Conservation (phyloP, 1,140 invertebrate genomes). For the Orius insidiosus region DNA sequence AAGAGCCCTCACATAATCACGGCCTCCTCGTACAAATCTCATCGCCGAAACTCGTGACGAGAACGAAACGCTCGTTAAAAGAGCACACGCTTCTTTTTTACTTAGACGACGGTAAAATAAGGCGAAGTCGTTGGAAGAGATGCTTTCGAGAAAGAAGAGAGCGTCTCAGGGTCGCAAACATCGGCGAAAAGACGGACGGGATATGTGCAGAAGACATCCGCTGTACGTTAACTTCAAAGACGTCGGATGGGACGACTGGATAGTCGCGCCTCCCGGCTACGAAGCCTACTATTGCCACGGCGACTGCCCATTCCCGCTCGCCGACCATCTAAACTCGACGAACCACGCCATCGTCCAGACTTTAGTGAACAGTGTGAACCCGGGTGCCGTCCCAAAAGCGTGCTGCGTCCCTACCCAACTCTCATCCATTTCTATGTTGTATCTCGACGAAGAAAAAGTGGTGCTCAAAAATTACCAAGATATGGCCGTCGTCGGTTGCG, state of each 20-base stretch:
- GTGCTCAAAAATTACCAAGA: constrained; percentile 93
- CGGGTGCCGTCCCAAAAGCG: constrained; percentile 69
- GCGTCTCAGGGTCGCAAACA: constrained; percentile 23
- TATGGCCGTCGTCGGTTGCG: constrained; percentile 86
- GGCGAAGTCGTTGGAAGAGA: constrained; percentile 15
- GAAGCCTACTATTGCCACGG: constrained; percentile 91
- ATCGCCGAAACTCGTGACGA: constrained; percentile 26
- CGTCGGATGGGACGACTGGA: constrained; percentile 98
- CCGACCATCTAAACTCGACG: constrained; percentile 86
- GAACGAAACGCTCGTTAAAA: constrained; percentile 40
- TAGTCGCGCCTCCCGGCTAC: constrained; percentile 93
- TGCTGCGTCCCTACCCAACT: constrained; percentile 87
- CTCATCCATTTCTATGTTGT: constrained; percentile 82
- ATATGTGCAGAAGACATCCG: constrained; percentile 59
- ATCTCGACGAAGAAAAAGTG: constrained; percentile 82
- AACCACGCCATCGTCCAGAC: constrained; percentile 98
- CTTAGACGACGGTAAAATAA: constrained; percentile 59
- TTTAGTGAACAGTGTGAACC: constrained; percentile 81
- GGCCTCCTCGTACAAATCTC: constrained; percentile 63
- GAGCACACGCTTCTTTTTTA: constrained; percentile 67
- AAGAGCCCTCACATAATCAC: constrained; percentile 50
- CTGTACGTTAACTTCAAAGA: constrained; percentile 93
- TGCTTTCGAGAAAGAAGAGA: constrained; percentile 25
- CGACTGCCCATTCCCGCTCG: constrained; percentile 81
- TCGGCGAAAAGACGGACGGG: constrained; percentile 26